A percentile compares a stretch with the other conserved stretches of the same genome.
These are phyloP conservation scores for Notolepis coatsorum DNA, from an alignment of 2,797 vertebrate genomes.

Conservation along the genomic window DNA sequence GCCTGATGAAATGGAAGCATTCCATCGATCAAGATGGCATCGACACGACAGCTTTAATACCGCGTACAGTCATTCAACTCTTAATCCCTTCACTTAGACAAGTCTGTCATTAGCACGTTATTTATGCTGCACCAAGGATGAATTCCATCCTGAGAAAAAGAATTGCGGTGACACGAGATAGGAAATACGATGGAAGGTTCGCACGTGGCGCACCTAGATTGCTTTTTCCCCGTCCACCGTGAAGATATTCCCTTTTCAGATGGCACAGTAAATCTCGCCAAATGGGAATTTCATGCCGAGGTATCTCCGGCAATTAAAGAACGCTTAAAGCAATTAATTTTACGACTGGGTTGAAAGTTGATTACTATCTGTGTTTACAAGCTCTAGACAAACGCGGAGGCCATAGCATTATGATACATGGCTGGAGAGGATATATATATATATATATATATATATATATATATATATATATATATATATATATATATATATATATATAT, in stretches of 20 bases:
- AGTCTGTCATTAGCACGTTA: neutral
- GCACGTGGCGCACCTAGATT: neutral
- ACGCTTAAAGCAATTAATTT: neutral
- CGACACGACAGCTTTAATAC: neutral
- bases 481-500: no score
- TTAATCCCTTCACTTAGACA: neutral
- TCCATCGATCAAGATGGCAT: neutral
- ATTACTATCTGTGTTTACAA: neutral
- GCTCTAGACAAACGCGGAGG: neutral
- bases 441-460: no score
- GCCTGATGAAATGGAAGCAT: conserved; percentile 22
- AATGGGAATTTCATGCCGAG: neutral
- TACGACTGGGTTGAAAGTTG: neutral
- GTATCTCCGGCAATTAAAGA: neutral
- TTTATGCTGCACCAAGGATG: neutral
- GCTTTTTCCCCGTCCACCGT: neutral
- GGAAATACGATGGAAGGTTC: neutral
- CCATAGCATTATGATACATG: neutral
- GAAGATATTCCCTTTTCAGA: neutral
- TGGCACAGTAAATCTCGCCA: neutral
- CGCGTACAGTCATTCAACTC: neutral
- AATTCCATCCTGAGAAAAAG: neutral
- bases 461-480: no score
- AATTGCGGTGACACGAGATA: no score
- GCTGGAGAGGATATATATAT: no score